phyloP scores from a whole-genome alignment of 2,888 invertebrate species.

The Galerucella calmariensis region DNA sequence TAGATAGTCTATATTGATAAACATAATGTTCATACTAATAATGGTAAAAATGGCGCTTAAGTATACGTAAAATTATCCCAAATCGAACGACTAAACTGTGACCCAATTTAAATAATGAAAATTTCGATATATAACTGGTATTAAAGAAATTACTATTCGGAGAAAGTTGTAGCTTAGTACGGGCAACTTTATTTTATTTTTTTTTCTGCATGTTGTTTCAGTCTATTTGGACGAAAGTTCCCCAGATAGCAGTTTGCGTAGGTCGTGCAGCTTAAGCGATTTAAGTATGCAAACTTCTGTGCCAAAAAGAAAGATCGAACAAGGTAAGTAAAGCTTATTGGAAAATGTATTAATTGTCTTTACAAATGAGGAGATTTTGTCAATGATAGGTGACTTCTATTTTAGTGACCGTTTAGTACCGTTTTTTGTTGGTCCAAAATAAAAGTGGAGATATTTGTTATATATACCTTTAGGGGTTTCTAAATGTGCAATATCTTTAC shows the following conservation, averaged over 20 bases:
- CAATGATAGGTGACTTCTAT: not conserved
- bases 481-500: too few species aligned
- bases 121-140: not conserved
- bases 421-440: too few species aligned
- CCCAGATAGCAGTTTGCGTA: slow-evolving; percentile 74
- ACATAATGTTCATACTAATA: too few species aligned
- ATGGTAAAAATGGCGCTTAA: too few species aligned
- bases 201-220: slow-evolving; percentile 58
- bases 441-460: too few species aligned
- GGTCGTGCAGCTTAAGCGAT: slow-evolving; percentile 85
- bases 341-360: slow-evolving; percentile 18
- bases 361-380: not conserved
- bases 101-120: not conserved
- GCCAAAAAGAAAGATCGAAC: slow-evolving; percentile 59
- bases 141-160: slow-evolving; percentile 19
- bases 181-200: slow-evolving; percentile 45
- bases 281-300: slow-evolving; percentile 63
- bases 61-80: too few species aligned
- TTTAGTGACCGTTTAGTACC: too few species aligned
- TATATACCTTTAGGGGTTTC: too few species aligned
- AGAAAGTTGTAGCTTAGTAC: slow-evolving; percentile 42
- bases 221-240: slow-evolving; percentile 60
- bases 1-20: too few species aligned
- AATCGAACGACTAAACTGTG: too few species aligned
- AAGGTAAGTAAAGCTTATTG: slow-evolving; percentile 53